Evolutionary conservation across 2,888 invertebrate genomes (phyloP).

Genomic region (Phytoseiulus persimilis): DNA sequence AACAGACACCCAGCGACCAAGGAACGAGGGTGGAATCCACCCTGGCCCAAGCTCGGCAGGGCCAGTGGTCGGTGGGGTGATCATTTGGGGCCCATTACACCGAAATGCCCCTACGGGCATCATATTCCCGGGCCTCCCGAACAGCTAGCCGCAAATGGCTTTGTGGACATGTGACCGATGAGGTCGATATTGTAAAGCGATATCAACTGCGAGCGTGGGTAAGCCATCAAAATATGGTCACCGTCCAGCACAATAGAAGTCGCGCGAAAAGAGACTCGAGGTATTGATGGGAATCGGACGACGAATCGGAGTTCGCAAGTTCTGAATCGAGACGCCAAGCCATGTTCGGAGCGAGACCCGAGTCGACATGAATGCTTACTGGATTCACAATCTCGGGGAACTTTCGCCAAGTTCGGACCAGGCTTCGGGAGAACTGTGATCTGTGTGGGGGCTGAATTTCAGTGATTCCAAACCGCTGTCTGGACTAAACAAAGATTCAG

Average conservation of each 20-base stretch:
- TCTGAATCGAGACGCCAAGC: too few species aligned
- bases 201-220: background rate
- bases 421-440: too few species aligned
- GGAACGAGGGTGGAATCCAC: background rate
- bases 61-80: background rate
- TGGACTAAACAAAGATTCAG: too few species aligned
- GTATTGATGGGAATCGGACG: background rate
- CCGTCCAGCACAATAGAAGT: background rate
- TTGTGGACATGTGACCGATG: conserved; percentile 5
- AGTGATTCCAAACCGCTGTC: too few species aligned
- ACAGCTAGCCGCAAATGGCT: background rate
- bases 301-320: too few species aligned
- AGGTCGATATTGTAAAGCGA: background rate
- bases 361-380: too few species aligned
- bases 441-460: too few species aligned
- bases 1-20: background rate
- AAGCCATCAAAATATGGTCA: background rate
- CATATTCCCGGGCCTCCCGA: background rate
- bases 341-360: too few species aligned
- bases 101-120: background rate
- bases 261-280: background rate
- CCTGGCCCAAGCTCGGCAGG: background rate
- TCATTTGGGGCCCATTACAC: background rate
- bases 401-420: too few species aligned
- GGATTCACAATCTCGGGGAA: too few species aligned